Percentiles rank a stretch among this genome's conserved stretches.
Conservation (phyloP, 2,113 vertebrate genomes). For the Gymnorhina tibicen region DNA sequence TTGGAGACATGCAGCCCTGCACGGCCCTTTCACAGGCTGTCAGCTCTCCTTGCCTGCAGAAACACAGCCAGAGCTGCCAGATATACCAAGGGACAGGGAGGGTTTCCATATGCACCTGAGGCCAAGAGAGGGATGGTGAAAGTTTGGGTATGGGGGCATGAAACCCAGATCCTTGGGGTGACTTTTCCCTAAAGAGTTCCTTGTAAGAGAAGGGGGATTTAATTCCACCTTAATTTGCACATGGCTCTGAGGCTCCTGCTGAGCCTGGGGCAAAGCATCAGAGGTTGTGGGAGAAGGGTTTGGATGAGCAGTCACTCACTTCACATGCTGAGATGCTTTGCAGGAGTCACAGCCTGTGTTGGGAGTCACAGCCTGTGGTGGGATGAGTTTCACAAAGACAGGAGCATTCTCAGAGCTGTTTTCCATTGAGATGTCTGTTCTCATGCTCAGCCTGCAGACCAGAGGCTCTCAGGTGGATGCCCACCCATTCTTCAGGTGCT, state of each 20-base stretch:
- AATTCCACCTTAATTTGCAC: neutral
- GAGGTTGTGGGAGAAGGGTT: neutral
- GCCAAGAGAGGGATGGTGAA: neutral
- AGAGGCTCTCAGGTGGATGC: neutral
- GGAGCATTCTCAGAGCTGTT: neutral
- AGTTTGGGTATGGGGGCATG: neutral
- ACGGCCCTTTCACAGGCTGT: neutral
- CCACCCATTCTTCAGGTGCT: neutral
- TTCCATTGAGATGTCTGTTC: neutral
- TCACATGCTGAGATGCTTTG: neutral
- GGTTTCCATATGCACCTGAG: fast-evolving
- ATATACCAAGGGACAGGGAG: neutral
- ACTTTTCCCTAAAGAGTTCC: neutral
- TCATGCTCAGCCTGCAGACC: neutral
- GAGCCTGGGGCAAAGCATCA: neutral
- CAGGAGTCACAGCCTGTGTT: neutral
- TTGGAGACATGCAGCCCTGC: neutral
- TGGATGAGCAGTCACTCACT: neutral
- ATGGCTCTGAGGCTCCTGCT: neutral
- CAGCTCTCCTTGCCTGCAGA: neutral
- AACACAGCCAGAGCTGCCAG: neutral
- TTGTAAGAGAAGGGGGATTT: neutral
- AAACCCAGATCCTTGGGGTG: neutral
- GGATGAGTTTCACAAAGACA: neutral
- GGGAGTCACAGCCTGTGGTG: neutral